Evolutionary conservation across 2,113 vertebrate genomes (phyloP), one percentile per base, ranked within the genome.

Genomic region (Gobius niger): DNA sequence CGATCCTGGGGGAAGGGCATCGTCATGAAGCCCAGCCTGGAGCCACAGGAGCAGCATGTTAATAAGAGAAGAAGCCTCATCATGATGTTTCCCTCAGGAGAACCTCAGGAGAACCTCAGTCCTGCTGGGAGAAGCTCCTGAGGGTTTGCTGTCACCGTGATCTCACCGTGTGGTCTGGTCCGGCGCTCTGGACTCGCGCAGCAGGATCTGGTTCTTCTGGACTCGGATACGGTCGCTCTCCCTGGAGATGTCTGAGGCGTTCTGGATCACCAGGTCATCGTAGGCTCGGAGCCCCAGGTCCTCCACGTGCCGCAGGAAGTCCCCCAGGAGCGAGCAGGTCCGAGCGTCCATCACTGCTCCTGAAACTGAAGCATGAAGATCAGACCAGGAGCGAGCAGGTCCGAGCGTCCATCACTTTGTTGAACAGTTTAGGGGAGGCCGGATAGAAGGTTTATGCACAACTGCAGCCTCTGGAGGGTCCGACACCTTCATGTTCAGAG

Each of bases 21-120:
- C 0, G 97, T 99, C 96, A 98, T 98, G 88, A 96, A 98, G 66
- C 96, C 97, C 95, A 98, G 96, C 59, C 97, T 94, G 87, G 97
- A 98, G 10, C 24, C 24, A 34, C 24, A 34, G 24, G 24, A n/a
- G n/a, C n/a, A n/a, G n/a, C n/a, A n/a, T n/a, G n/a, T n/a, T n/a
- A n/a, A n/a, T n/a, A n/a, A n/a, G n/a, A n/a, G n/a, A n/a, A n/a
- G n/a, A n/a, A n/a, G n/a, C n/a, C n/a, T n/a, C n/a, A n/a, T n/a
- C n/a, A n/a, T n/a, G n/a, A n/a, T n/a, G n/a, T n/a, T n/a, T n/a
- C n/a, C n/a, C n/a, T n/a, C n/a, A n/a, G n/a, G n/a, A n/a, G n/a
- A n/a, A n/a, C n/a, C n/a, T n/a, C n/a, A n/a, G n/a, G n/a, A n/a
- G 24, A 34, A 34, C 24, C 24, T 34, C 24, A 34, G 24, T 34